Evolutionary conservation across 2,888 invertebrate genomes (phyloP), one percentile per base, ranked within the genome.

Genomic region (Pterostichus niger): DNA sequence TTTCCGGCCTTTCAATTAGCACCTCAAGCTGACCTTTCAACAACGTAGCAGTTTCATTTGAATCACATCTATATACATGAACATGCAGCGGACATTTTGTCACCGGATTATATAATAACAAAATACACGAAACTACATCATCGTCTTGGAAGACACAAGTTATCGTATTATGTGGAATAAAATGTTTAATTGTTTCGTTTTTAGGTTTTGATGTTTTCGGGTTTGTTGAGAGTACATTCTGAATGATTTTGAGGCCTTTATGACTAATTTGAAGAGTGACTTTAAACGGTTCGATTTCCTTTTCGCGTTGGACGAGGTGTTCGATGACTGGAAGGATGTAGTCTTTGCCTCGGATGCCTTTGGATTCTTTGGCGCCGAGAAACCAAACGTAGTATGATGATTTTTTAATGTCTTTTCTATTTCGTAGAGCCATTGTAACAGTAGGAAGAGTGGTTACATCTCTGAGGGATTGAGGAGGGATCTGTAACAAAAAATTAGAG

Each of bases 41-140:
- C 88, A 97, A 93, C 84, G 95, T 94, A 0, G 99, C 98, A 17
- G 98, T 99, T 88, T 97, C 96, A 85, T 97, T 94, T 9, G 97
- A 97, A 90, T 99, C 99, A 89, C 97, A 98, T 90, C 98, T 94
- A 89, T 94, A 99, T 79, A 97, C 98, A 89, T 99, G 99, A 2
- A 98, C 97, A 88, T 99, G 98, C 33, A 99, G 94, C 0, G 98
- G 98, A 88, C 97, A 97, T 86, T 96, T 96, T 7, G 98, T 98
- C 82, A 97, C 94, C 0, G 98, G 98, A 91, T 99, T 99, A 89
- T 97, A 98, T 0, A 99, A 93, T 68, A 99, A 92, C 85, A 98
- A 93, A 82, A 99, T 97, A 86, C 97, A 97, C 0, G 98, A 97
- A 61, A 99, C 98, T 56, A 98, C 94, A 88, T 99, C 99, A 81